A percentile compares a stretch with the other conserved stretches of the same genome.
These are phyloP conservation scores for Caenorhabditis briggsae DNA, from an alignment of 1,140 invertebrate genomes.

Conservation along the genomic window DNA sequence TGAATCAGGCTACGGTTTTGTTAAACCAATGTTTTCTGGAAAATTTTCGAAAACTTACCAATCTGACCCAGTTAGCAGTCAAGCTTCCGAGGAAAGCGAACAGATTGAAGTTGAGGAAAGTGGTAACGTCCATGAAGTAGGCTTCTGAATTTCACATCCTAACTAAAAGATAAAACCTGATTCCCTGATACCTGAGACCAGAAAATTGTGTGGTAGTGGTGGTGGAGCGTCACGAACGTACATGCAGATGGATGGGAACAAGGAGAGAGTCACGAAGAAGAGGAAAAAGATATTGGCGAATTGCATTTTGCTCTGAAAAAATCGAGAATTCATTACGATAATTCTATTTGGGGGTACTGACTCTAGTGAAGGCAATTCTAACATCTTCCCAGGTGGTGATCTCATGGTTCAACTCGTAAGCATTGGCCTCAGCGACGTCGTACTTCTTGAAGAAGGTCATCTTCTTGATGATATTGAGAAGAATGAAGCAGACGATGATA, in stretches of 20 bases:
- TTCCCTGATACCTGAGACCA: background rate
- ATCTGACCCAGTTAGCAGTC: conserved; percentile 82
- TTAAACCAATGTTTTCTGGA: background rate
- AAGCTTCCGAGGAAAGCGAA: conserved; percentile 92
- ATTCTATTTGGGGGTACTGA: conserved; percentile 14
- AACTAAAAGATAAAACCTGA: too few relatives aligned
- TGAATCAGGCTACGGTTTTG: too few relatives aligned
- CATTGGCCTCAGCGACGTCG: conserved; percentile 40
- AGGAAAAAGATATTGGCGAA: conserved; percentile 91
- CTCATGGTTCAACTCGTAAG: conserved; percentile 43
- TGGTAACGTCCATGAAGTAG: conserved; percentile 78
- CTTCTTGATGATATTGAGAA: conserved; percentile 87
- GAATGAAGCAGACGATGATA: conserved; percentile 91
- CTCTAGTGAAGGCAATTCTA: conserved; percentile 60
- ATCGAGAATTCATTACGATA: background rate
- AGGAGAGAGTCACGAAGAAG: conserved; percentile 91
- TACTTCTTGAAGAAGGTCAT: conserved; percentile 79
- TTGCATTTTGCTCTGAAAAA: conserved; percentile 83
- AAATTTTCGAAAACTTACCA: conserved; percentile 79
- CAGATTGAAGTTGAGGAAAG: conserved; percentile 92
- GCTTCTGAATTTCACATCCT: too few relatives aligned
- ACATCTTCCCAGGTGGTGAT: conserved; percentile 52
- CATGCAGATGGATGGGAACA: conserved; percentile 86
- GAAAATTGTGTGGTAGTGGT: background rate
- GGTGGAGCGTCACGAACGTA: conserved; percentile 61